Percentiles rank a stretch among this genome's conserved stretches.
phyloP scores from a whole-genome alignment of 2,797 vertebrate genomes.

The Malacoraja senta region DNA sequence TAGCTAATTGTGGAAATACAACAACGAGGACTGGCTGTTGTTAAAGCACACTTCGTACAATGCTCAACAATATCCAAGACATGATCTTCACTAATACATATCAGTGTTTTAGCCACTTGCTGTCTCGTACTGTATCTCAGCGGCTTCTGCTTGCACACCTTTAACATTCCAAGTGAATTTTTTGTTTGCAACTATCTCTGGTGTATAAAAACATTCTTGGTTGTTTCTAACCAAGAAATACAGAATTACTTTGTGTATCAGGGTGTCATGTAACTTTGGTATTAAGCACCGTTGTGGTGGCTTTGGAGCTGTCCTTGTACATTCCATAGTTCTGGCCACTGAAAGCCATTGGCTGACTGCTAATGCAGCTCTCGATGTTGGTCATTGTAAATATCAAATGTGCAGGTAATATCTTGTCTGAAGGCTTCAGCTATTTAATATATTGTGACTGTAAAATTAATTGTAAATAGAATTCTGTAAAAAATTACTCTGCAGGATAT shows the following conservation, averaged over 20 bases:
- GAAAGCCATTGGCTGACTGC: neutral
- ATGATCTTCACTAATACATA: neutral
- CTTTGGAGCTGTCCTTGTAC: neutral
- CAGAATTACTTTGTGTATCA: neutral
- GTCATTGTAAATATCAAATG: slow-evolving; percentile 51
- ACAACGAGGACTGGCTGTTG: neutral
- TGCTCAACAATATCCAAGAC: neutral
- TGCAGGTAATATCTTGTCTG: neutral
- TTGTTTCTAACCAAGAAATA: neutral
- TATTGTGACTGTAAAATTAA: slow-evolving; percentile 55
- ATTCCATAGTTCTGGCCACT: neutral
- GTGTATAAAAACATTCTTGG: neutral
- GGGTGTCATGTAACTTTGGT: neutral
- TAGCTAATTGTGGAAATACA: slow-evolving; percentile 39
- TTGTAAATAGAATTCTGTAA: slow-evolving; percentile 52
- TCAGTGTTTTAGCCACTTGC: slow-evolving; percentile 13
- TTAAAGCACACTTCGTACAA: neutral
- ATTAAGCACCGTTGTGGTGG: neutral
- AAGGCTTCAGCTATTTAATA: slow-evolving; percentile 52
- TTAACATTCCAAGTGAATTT: slow-evolving; percentile 8
- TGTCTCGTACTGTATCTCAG: neutral
- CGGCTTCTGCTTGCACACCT: neutral
- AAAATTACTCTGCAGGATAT: slow-evolving; percentile 17
- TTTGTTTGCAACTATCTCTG: neutral
- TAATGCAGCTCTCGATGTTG: slow-evolving; percentile 36